Base-by-base conservation (phyloP, 2,113 vertebrate genomes). In the Anseranas semipalmata region DNA sequence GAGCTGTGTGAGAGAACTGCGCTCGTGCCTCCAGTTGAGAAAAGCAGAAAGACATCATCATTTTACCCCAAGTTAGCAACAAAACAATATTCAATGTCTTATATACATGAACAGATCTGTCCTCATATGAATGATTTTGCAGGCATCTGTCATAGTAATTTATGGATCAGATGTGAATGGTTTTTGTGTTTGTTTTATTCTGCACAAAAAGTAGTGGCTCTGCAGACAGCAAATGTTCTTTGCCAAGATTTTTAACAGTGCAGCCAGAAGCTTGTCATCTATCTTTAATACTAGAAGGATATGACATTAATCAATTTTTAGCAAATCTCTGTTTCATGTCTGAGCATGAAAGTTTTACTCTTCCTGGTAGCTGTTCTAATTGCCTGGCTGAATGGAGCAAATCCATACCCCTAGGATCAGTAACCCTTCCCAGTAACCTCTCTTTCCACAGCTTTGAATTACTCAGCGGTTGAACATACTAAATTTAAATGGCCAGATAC, bases 281-380 rank as follows among this genome's bases (percentile, higher is more conserved):
- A 19, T 95, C 75, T 88, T 88, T 80, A 94, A 95, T 70, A 83
- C 50, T 80, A 55, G 59, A 80, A 95, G 72, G 80, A 90, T 89
- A 94, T 67, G 93, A 88, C 75, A 71, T 91, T 88, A 95, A 95
- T 92, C 78, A 93, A 56, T 92, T 95, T 96, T 85, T 77, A 92
- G 82, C 59, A 94, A 95, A 88, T 71, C 89, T 91, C 95, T 94
- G 72, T 86, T 95, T 93, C 79, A 77, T 90, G 43, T 96, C 92
- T 86, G 46, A 88, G 72, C 68, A 71, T 86, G 78, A 76, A 90
- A 90, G 58, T 95, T 87, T 88, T 90, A 71, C 48, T 94, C 46
- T 95, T 94, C 92, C 59, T 92, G 55, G 90, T 96, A 88, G 71
- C 50, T 93, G 67, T 77, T 92, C 72, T 97, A 93, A 95, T 84